Conservation (phyloP, 2,113 vertebrate genomes). For the Peromyscus polionotus region DNA sequence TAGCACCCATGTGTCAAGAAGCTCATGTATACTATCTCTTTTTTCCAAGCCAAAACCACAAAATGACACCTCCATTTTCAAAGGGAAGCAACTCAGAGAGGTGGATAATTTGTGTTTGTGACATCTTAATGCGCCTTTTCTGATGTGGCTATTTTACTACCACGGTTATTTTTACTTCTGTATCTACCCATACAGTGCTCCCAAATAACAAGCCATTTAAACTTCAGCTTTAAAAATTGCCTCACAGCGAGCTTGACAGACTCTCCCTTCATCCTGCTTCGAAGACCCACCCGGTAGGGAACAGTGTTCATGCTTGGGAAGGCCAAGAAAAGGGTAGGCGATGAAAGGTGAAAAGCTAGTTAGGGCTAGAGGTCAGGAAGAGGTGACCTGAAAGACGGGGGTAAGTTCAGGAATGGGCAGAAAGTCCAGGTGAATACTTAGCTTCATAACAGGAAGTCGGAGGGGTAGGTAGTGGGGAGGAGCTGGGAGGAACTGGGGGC, state of each 20-base stretch:
- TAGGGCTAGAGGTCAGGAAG: not conserved
- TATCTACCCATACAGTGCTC: not conserved
- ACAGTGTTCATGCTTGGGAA: not conserved
- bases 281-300: not conserved
- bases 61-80: not conserved
- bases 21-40: not conserved
- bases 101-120: not conserved
- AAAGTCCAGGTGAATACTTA: not conserved
- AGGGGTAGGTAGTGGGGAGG: not conserved
- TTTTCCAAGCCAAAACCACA: not conserved
- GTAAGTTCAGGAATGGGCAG: not conserved
- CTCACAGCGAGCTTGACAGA: not conserved
- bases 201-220: not conserved
- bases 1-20: not conserved
- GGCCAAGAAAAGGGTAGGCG: not conserved
- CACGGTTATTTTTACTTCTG: constrained; percentile 21
- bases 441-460: not conserved
- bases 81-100: not conserved
- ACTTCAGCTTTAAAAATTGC: constrained; percentile 3
- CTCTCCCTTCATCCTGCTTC: not conserved
- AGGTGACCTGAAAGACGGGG: not conserved
- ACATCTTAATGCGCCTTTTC: not conserved
- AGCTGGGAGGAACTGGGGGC: not conserved
- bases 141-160: not conserved
- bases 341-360: not conserved